Evolutionary conservation across 1,140 invertebrate species (phyloP), one percentile per base, ranked within the genome.

Genomic region (Phenacoccus solenopsis): DNA sequence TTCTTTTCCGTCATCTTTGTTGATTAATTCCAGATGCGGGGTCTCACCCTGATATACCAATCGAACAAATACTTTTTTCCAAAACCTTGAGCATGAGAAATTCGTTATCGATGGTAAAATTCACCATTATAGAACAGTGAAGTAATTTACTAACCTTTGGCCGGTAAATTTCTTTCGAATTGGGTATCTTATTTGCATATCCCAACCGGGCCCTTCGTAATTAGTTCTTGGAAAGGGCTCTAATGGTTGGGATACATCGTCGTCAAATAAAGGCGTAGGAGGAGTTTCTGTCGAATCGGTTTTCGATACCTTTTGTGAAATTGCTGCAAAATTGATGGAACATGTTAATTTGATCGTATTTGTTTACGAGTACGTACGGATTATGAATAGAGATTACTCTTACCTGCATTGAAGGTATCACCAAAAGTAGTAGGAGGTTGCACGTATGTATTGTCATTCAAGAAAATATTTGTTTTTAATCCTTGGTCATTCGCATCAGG

Each of bases 81-180:
- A 99, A 79, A 94, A 99, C 72, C 95, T n/a, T n/a, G n/a, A n/a
- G n/a, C n/a, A n/a, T n/a, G 84, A 75, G n/a, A n/a, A n/a, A n/a
- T n/a, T n/a, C n/a, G n/a, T n/a, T n/a, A n/a, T n/a, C n/a, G n/a
- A n/a, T 79, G 74, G 74, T 72, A 73, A 12, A 12, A 38, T 12
- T 12, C 35, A 38, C 10, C 35, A 38, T n/a, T n/a, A n/a, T n/a
- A n/a, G n/a, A n/a, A n/a, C n/a, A n/a, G n/a, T n/a, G n/a, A n/a
- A n/a, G 27, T 27, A 67, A 12, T 24, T 35, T 10, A 68, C 67
- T 28, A 74, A 85, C 85, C 87, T 83, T 76, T 95, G 93, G 4
- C 93, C 93, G 0, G 96, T 98, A 70, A 99, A 93, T 79, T 97
- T 98, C 84, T 99, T 99, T 79, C 98, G 98, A 74, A 93, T 94